Percentiles rank a stretch among this genome's conserved stretches.
Evolutionary conservation across 2,797 vertebrate species (phyloP).

Genomic region (Urosaurus nigricauda): DNA sequence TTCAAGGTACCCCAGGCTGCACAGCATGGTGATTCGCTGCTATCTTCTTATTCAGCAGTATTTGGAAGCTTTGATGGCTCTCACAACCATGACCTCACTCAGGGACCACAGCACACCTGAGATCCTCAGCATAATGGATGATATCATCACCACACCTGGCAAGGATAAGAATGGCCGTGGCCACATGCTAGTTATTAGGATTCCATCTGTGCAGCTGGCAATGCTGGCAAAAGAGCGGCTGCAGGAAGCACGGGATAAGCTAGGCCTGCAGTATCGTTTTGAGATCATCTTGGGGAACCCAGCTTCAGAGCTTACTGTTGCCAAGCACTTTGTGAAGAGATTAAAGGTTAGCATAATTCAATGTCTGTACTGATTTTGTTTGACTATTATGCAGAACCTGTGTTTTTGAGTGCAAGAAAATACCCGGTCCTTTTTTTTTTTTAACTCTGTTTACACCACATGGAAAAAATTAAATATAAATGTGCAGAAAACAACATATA

Average conservation of each 20-base stretch:
- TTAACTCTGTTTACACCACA: accelerated
- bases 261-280: slow-evolving; percentile 94
- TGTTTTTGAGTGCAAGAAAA: neutral
- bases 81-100: slow-evolving; percentile 90
- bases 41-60: slow-evolving; percentile 99
- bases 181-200: slow-evolving; percentile 95
- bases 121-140: slow-evolving; percentile 95
- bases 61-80: slow-evolving; percentile 96
- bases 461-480: neutral
- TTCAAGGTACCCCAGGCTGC: slow-evolving; percentile 92
- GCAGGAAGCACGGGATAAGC: slow-evolving; percentile 93
- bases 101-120: slow-evolving; percentile 96
- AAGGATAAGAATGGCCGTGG: slow-evolving; percentile 88
- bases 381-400: neutral
- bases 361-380: neutral
- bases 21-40: slow-evolving; percentile 98
- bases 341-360: slow-evolving; percentile 85
- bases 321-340: slow-evolving; percentile 87
- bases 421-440: neutral
- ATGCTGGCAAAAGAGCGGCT: slow-evolving; percentile 95
- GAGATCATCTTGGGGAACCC: slow-evolving; percentile 95
- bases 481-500: neutral
- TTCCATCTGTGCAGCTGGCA: slow-evolving; percentile 95
- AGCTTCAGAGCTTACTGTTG: slow-evolving; percentile 87
- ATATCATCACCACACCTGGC: slow-evolving; percentile 89